Base-by-base conservation (phyloP, 2,797 vertebrate species). In the Diglossa cyanea region DNA sequence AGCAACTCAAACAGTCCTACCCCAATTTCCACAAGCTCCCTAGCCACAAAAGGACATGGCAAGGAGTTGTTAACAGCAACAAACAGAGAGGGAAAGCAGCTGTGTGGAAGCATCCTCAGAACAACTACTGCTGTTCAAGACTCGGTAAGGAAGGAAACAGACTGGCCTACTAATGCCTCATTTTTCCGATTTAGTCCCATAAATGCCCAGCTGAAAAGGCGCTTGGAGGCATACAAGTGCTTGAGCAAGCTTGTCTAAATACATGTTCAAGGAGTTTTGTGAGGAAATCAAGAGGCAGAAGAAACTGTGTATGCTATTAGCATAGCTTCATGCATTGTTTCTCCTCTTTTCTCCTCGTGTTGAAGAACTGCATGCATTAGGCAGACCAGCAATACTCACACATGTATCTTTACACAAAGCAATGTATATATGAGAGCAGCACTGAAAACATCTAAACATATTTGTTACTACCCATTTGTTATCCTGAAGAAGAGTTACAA, bases 381-480 rank as follows among this genome's bases (percentile, higher is more conserved):
- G 35, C 9, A 82, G 28, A 39, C 11, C 14, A 30, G 37, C 18
- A 67, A 40, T 13, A 37, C 23, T 53, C 53, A 44, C 0, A 4
- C 1, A 2, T 10, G 12, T 1, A 3, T 58, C 12, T 17, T 37
- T 62, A 65, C 51, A 25, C 4, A 39, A 31, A 42, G 2, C 7
- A 2, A 35, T 1, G 11, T 23, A 48, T 17, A 2, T 3, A 71
- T 7, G 26, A 76, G 39, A 83, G 4, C 9, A 44, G 28, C 14
- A 73, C 24, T 58, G 23, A 26, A 48, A 82, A 31, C 24, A 55
- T 11, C n/a, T 54, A 30, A 86, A 77, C 5, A 4, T 60, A 73
- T 33, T 55, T 50, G 6, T 77, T 68, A 71, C 40, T 63, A 78
- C 13, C 13, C 21, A 28, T 53, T 35, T 73, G 7, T 42, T 74